Evolutionary conservation across 2,797 vertebrate genomes (phyloP).

Genomic region (Eupleurogrammus muticus): DNA sequence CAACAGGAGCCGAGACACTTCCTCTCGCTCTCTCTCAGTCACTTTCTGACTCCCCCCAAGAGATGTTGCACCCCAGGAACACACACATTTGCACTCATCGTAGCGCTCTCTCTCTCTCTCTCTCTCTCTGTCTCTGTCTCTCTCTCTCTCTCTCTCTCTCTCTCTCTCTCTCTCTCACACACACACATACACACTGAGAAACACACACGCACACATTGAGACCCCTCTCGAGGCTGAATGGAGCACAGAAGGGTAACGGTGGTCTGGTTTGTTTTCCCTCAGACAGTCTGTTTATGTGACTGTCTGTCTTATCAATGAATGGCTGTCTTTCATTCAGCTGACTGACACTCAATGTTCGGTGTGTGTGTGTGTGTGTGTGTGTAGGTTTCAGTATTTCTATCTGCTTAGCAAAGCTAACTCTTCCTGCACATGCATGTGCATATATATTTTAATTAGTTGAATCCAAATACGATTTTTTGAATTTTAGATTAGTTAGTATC

Average conservation of each 20-base stretch:
- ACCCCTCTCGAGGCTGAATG: slow-evolving; percentile 62
- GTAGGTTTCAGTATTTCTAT: slow-evolving; percentile 35
- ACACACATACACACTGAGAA: slow-evolving; percentile 33
- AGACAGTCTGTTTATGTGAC: slow-evolving; percentile 74
- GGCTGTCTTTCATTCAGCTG: slow-evolving; percentile 72
- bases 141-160: slow-evolving; percentile 14
- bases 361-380: slow-evolving; percentile 30
- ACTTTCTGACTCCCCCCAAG: slow-evolving; percentile 34
- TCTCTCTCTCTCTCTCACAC: slow-evolving; percentile 1
- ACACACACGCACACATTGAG: slow-evolving; percentile 34
- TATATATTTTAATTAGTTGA: too few species aligned
- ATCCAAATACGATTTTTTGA: too few species aligned
- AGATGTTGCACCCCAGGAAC: slow-evolving; percentile 53
- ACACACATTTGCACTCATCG: slow-evolving; percentile 58
- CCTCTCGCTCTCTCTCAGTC: slow-evolving; percentile 51
- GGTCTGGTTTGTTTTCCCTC: slow-evolving; percentile 73
- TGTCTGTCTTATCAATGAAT: slow-evolving; percentile 78
- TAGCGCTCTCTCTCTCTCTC: slow-evolving; percentile 11
- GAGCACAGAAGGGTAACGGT: slow-evolving; percentile 49
- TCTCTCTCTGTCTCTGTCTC: slow-evolving; percentile 1
- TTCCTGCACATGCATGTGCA: not conserved
- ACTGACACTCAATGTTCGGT: slow-evolving; percentile 52
- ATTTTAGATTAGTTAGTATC: too few species aligned
- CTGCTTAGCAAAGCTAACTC: slow-evolving; percentile 32
- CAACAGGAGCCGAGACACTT: slow-evolving; percentile 59